A percentile compares a stretch with the other conserved stretches of the same genome.
Conservation (phyloP, 1,140 invertebrate genomes). For the Diachasmimorpha longicaudata region DNA sequence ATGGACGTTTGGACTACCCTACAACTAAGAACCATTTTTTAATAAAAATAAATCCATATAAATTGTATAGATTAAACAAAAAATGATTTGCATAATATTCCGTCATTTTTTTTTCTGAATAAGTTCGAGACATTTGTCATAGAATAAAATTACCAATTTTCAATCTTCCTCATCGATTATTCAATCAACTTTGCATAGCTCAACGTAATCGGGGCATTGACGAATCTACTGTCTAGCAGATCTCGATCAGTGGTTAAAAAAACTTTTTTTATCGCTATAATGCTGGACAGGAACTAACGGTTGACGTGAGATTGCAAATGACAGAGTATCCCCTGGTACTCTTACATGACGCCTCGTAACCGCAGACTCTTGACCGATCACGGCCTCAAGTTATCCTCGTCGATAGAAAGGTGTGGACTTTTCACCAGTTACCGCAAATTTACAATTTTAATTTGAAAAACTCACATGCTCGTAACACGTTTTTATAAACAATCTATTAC, state of each 20-base stretch:
- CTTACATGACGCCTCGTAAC: not conserved
- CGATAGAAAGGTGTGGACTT: not conserved
- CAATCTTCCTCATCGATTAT: not conserved
- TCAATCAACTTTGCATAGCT: not conserved
- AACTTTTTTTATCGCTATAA: not conserved
- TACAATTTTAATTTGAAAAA: not conserved
- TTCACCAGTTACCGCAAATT: not conserved
- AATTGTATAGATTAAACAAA: too few relatives aligned
- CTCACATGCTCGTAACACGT: not conserved
- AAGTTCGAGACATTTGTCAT: not conserved
- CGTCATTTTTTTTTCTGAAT: too few relatives aligned
- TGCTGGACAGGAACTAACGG: not conserved
- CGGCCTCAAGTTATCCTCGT: not conserved
- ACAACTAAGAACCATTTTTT: too few relatives aligned
- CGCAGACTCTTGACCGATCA: not conserved
- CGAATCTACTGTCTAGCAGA: not conserved
- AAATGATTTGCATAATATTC: too few relatives aligned
- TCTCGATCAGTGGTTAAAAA: not conserved
- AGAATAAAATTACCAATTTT: not conserved
- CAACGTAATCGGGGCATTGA: not conserved
- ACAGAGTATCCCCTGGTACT: not conserved
- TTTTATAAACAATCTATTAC: not conserved
- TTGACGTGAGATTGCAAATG: not conserved
- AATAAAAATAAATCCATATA: too few relatives aligned
- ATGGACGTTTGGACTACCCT: too few relatives aligned